Evolutionary conservation across 2,113 vertebrate species (phyloP), one percentile per base, ranked within the genome.

Genomic region (Stigmatopora nigra): DNA sequence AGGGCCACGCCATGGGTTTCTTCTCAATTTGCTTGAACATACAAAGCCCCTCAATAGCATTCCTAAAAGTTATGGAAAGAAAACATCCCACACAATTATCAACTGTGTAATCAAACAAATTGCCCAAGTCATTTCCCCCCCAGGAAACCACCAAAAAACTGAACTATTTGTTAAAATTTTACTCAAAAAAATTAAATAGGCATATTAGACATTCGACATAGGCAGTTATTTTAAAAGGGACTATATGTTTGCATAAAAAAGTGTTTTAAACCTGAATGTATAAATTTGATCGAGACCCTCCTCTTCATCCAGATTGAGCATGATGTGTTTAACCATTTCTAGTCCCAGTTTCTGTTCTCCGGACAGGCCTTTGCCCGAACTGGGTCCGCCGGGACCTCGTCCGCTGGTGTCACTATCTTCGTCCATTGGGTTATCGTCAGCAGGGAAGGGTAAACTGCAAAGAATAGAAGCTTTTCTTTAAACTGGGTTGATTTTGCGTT

Each of bases 251-350:
- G 14, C 22, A 22, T 53, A 36, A 2, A 46, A 44, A 22, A 14
- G 36, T 8, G 1, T 0, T 4, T 73, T 68, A 72, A 81, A 99
- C 97, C 94, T 94, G 80, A 96, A 95, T 35, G 93, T 91, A 74
- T 97, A 92, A 73, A 98, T 88, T 71, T 98, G 90, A 63, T 94
- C 92, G 72, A 98, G 84, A 0, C 93, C 92, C 4, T 91, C 92
- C 75, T 88, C 91, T 63, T 94, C 92, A 15, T 97, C 93, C 83
- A 98, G 84, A 63, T 83, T 86, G 44, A 86, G 66, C 94, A 97
- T 92, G 74, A 98, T 53, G 57, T 89, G 90, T 70, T 72, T 91
- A 71, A 98, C 90, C 87, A 96, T 89, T 61, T 81, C 71, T 72
- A 94, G 6, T 5, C 95, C 91, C 47, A 85, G 78, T 65, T 83